phyloP scores from a whole-genome alignment of 1,140 invertebrate species.

The Limonius californicus region DNA sequence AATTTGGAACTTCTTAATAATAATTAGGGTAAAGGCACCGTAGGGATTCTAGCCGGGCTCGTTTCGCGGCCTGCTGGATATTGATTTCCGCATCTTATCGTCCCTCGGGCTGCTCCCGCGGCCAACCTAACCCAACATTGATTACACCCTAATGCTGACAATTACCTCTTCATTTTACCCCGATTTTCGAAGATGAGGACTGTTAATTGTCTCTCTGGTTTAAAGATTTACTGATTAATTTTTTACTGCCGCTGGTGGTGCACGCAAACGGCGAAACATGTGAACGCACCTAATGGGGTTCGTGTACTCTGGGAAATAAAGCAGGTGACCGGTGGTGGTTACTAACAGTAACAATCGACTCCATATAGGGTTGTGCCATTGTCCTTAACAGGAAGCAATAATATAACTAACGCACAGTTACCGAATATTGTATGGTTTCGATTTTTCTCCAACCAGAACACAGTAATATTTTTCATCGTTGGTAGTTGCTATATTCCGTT shows the following conservation, averaged over 20 bases:
- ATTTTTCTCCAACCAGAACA: no score
- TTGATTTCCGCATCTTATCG: slow-evolving; percentile 14
- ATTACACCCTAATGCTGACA: slow-evolving; percentile 1
- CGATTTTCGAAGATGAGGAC: neutral
- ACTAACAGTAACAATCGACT: no score
- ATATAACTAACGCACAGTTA: no score
- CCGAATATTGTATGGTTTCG: no score
- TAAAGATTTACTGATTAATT: neutral
- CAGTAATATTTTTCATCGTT: no score
- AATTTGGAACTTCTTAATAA: slow-evolving; percentile 7
- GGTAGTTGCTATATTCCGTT: no score
- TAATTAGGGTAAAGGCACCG: neutral
- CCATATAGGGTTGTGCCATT: no score
- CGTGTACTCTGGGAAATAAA: neutral
- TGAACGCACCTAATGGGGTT: slow-evolving; percentile 1
- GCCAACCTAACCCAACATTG: slow-evolving; percentile 13
- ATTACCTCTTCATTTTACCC: neutral
- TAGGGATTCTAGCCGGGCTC: slow-evolving; percentile 9
- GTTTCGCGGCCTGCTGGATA: slow-evolving; percentile 3
- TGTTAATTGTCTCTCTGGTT: neutral
- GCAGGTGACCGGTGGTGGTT: neutral
- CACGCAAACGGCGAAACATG: neutral
- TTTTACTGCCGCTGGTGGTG: neutral
- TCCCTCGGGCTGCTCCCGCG: slow-evolving; percentile 13
- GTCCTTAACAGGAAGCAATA: no score